A percentile compares a stretch with the other conserved stretches of the same genome.
These are phyloP conservation scores for Gymnarchus niloticus DNA, from an alignment of 2,113 vertebrate species.

Conservation along the genomic window DNA sequence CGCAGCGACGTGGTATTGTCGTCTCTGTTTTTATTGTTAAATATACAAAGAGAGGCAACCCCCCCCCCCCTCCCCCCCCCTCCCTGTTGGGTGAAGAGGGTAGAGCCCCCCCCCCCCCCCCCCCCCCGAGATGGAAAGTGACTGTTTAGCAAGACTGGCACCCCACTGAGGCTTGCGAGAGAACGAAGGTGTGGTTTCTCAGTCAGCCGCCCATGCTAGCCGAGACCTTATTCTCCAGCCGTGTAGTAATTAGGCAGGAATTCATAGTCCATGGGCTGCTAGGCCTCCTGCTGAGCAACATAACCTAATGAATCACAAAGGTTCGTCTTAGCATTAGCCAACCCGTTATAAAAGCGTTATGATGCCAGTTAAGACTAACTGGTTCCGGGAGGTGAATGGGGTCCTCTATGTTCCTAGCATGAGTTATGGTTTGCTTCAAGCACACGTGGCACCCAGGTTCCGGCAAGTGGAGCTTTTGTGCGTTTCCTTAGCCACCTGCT, in stretches of 20 bases:
- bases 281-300: too few species aligned
- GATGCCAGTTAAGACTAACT: neutral
- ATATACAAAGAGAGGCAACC: too few species aligned
- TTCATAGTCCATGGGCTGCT: neutral
- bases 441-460: neutral
- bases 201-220: too few species aligned
- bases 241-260: neutral
- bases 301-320: neutral
- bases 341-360: neutral
- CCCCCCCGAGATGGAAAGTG: neutral
- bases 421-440: neutral
- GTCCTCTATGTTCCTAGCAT: neutral
- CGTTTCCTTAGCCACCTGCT: neutral
- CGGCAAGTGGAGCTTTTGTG: neutral
- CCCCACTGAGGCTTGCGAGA: neutral
- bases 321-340: neutral
- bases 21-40: too few species aligned
- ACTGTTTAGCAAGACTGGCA: neutral
- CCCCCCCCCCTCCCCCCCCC: too few species aligned
- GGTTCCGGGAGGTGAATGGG: neutral
- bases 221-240: neutral
- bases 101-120: too few species aligned
- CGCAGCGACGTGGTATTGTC: too few species aligned
- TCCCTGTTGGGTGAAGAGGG: too few species aligned
- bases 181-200: neutral